phyloP scores from a whole-genome alignment of 2,113 vertebrate genomes.

The Anser brachyrhynchus region DNA sequence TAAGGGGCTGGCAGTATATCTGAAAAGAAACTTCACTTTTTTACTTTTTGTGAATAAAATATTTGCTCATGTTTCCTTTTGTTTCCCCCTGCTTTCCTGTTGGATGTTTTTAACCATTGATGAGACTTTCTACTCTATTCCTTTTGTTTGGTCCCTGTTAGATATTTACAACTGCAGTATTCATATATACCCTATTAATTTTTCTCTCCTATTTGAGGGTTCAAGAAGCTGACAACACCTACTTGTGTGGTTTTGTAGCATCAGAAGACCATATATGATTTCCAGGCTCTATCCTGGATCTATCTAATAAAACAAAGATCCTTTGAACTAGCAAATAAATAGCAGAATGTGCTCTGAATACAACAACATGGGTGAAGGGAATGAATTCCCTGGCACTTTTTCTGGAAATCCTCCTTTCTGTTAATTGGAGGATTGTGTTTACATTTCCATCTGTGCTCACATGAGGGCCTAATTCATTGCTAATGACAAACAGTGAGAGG shows the following conservation, averaged over 20 bases:
- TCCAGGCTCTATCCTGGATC: background rate
- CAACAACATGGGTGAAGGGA: background rate
- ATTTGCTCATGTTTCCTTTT: background rate
- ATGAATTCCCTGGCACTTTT: background rate
- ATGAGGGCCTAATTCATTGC: conserved; percentile 26
- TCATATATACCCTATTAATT: background rate
- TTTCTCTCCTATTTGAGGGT: background rate
- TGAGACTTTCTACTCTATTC: background rate
- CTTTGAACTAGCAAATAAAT: conserved; percentile 20
- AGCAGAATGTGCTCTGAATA: background rate
- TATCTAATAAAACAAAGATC: background rate
- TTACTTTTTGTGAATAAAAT: background rate
- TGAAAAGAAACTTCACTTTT: background rate
- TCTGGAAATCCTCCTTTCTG: background rate
- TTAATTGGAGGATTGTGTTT: conserved; percentile 33
- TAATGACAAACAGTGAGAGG: conserved; percentile 7
- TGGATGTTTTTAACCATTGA: background rate
- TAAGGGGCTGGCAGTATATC: background rate
- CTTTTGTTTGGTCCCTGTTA: background rate
- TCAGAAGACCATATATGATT: background rate
- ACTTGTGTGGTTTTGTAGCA: background rate
- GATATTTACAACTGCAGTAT: background rate
- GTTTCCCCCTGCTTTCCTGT: background rate
- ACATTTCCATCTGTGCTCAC: conserved; percentile 35
- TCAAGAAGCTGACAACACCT: background rate